Evolutionary conservation across 2,113 vertebrate species (phyloP), one percentile per base, ranked within the genome.

Genomic region (Tachysurus fulvidraco): DNA sequence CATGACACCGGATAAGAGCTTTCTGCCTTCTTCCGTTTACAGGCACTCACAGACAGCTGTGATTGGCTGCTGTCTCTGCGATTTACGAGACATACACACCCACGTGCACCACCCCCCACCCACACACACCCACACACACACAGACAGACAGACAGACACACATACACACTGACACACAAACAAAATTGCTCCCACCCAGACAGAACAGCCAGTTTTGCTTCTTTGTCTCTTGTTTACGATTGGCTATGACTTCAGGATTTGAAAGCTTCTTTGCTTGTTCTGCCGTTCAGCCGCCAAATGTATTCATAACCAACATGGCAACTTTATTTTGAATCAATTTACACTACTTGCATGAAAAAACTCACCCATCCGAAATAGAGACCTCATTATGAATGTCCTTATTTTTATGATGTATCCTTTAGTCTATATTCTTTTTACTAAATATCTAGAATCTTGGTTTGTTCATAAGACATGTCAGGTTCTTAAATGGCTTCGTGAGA

Each of bases 401-500:
- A 3, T 0, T 73, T 73, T 73, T 16, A 44, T 21, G 21, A 21
- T 73, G 16, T n/a, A 25, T 3, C 5, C 16, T 59, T 19, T 59
- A 21, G 5, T 59, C 5, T 59, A 19, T 59, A n/a, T 5, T 5
- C 21, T 60, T 60, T 60, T n/a, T 2, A 52, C 12, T 8, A 77
- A 55, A 78, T 30, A 30, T 30, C n/a, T 2, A 54, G 14, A 19
- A 57, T 21, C n/a, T 36, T 14, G 7, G 0, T 74, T 21, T 23
- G 5, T 76, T 52, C 23, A n/a, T n/a, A 50, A n/a, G 25, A 28
- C 28, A n/a, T 54, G n/a, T 17, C 57, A 8, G 8, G 19, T 62
- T 28, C 17, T 83, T 83, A 52, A 60, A 64, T 19, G 55, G 64
- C 81, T 54, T 77, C 73, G 55, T 60, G 57, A 77, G 28, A 54